Base-by-base conservation (phyloP, 2,888 invertebrate species). In the Melipona beecheii region DNA sequence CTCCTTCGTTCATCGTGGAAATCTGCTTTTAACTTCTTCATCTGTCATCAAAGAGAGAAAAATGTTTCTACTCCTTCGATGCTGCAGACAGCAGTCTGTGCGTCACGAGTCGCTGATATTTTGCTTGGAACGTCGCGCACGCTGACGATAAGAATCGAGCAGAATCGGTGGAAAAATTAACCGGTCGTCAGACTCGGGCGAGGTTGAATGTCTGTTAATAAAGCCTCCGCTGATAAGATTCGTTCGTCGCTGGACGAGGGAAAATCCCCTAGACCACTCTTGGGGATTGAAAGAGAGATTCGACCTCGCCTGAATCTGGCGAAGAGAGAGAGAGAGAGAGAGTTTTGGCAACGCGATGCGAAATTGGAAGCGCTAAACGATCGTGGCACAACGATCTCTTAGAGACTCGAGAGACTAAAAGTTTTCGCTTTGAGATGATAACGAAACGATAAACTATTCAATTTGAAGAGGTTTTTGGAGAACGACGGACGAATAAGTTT, bases 141-240 rank as follows among this genome's bases (percentile, higher is more conserved):
- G 50, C n/a, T 31, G 70, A 21, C 27, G 76, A 76, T 76, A 76
- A 71, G 52, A 50, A 36, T 5, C 24, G 11, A 19, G 24, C n/a
- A 56, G 74, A 81, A 81, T 81, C 43, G 73, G 21, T 49, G 71
- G 82, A 60, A 78, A 77, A 64, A 77, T 79, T 66, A 71, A 21
- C 54, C 21, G 56, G 66, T 58, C 77, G 64, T 62, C 72, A 66
- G 24, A 60, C 24, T 69, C 52, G 1, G 71, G 24, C 36, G 31
- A 21, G 17, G 2, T 52, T 24, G 31, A 60, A 64, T 75, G 69
- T 69, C 75, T 60, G 75, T 76, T 76, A 76, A 69, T 70, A 76
- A 76, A 76, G 75, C 50, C 6, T 70, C 19, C 64, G 36, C 71
- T 62, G 76, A 76, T 76, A 76, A 76, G 60, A 70, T 54, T n/a